Base-by-base conservation (phyloP, 2,888 invertebrate species). In the Himalopsyche tibetana region DNA sequence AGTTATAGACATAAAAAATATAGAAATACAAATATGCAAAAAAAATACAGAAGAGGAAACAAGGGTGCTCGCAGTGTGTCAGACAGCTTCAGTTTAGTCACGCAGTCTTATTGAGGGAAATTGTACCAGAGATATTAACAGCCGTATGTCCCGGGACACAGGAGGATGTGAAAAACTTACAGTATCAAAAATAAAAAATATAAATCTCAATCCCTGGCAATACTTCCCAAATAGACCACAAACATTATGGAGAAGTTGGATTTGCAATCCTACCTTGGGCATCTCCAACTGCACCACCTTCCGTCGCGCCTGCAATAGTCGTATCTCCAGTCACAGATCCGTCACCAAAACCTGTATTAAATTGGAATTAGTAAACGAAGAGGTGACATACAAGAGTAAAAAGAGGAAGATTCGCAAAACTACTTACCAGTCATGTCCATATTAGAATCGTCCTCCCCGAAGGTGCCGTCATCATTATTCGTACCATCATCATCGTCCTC, bases 381-480 rank as follows among this genome's bases (percentile, higher is more conserved):
- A 56, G 1, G 17, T 55, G 11, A 11, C 1, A 28, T 55, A 4
- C 9, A 40, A 74, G 5, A 42, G 56, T 12, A 40, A 8, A 38
- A 51, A 15, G 69, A 36, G 45, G 4, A 51, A 8, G 45, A 19
- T 28, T 55, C 5, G 81, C 38, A 56, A 1, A 45, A 9, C 15
- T 15, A 90, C 89, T 89, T 90, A 93, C 93, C 93, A 90, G 93
- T 91, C 94, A 95, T 94, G 91, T 95, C 95, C 91, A 94, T 94
- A 90, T 95, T 95, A 2, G 95, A 93, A 91, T 95, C 95, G 86
- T 95, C 95, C 91, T 95, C 95, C 90, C 95, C 95, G 89, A 95
- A 95, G 89, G 94, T 93, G 0, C 94, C 93, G 90, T 95, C 95
- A 89, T 94, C 94, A 90, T 95, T 95, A 87, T 94, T 94, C 45